Evolutionary conservation across 2,797 vertebrate genomes (phyloP).

Genomic region (Orestias chungarensis): DNA sequence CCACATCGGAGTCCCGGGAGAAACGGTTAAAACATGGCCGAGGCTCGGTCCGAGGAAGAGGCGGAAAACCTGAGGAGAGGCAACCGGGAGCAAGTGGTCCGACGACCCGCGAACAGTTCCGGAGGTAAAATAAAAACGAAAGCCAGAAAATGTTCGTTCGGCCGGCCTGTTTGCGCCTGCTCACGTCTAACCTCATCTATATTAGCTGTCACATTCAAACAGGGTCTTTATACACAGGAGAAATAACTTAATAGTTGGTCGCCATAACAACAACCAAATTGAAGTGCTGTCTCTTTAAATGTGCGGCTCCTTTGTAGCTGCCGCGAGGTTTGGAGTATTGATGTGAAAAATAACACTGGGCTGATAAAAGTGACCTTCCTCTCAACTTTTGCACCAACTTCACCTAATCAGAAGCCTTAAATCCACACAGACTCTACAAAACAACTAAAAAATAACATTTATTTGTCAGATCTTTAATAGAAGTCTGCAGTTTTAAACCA

Average conservation of each 20-base stretch:
- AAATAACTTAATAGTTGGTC: neutral
- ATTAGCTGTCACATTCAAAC: neutral
- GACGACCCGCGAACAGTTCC: slow-evolving; percentile 48
- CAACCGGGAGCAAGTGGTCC: slow-evolving; percentile 62
- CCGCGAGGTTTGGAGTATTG: slow-evolving; percentile 12
- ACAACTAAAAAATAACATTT: neutral
- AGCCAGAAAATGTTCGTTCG: neutral
- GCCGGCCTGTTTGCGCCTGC: neutral
- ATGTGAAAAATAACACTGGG: slow-evolving; percentile 16
- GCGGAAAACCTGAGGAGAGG: slow-evolving; percentile 64
- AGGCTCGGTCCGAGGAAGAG: slow-evolving; percentile 68
- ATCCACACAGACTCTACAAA: neutral
- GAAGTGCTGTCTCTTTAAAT: slow-evolving; percentile 3
- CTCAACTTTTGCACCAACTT: neutral
- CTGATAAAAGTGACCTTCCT: neutral
- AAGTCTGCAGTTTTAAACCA: no score
- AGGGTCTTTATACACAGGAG: neutral
- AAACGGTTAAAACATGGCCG: slow-evolving; percentile 61
- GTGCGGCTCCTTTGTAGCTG: neutral
- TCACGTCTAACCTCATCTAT: neutral
- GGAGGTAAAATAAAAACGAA: slow-evolving; percentile 52
- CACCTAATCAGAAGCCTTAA: neutral
- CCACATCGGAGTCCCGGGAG: no score
- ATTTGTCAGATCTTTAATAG: no score
- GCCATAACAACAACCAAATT: neutral